Evolutionary conservation across 2,113 vertebrate genomes (phyloP).

Genomic region (Epinephelus fuscoguttatus): DNA sequence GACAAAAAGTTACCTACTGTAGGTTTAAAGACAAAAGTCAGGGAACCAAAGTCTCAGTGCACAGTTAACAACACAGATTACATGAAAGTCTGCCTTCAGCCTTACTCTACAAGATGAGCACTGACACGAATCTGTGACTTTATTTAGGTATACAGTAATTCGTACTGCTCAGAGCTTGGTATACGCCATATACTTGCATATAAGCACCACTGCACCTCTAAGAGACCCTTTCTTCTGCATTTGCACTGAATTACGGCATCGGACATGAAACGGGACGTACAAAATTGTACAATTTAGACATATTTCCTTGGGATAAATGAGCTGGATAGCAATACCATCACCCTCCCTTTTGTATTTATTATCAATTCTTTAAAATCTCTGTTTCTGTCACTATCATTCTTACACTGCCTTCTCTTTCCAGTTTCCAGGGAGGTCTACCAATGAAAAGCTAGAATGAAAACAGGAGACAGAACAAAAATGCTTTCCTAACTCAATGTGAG

Average conservation of each 20-base stretch:
- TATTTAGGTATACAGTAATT: background rate
- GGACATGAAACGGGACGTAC: background rate
- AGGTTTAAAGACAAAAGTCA: no score
- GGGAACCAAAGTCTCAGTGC: no score
- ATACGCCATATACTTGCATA: background rate
- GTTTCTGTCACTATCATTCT: background rate
- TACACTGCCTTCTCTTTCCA: conserved; percentile 5
- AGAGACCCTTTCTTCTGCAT: background rate
- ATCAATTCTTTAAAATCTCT: conserved; percentile 15
- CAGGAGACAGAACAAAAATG: conserved; percentile 29
- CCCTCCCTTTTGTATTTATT: background rate
- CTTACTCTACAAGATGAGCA: background rate
- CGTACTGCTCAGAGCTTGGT: background rate
- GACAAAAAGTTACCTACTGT: no score
- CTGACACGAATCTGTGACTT: background rate
- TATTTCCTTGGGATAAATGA: background rate
- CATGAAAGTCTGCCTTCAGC: background rate
- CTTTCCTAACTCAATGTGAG: conserved; percentile 27
- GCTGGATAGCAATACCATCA: conserved; percentile 14
- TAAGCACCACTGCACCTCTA: background rate
- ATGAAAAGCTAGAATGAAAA: conserved; percentile 37
- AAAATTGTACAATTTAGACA: background rate
- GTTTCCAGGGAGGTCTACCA: conserved; percentile 35
- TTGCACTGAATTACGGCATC: background rate
- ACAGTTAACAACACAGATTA: background rate